A percentile compares a stretch with the other conserved stretches of the same genome.
These are phyloP conservation scores for Calephelis perditalis DNA, from an alignment of 2,888 invertebrate species.

Conservation along the genomic window DNA sequence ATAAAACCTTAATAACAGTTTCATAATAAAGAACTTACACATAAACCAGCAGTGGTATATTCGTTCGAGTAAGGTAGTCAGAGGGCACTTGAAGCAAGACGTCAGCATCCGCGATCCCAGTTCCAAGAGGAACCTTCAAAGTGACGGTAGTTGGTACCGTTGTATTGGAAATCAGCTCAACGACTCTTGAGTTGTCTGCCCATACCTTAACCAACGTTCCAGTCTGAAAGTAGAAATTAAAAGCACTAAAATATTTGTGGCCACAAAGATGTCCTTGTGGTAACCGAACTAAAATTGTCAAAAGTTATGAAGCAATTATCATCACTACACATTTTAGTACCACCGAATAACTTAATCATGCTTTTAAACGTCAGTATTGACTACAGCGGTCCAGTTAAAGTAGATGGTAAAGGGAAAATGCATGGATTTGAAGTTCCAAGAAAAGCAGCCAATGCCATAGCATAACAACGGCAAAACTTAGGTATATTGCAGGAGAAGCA, in stretches of 20 bases:
- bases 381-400: not conserved
- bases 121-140: constrained; percentile 80
- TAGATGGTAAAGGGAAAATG: constrained; percentile 2
- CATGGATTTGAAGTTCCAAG: no score
- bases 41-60: constrained; percentile 90
- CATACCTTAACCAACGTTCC: constrained; percentile 69
- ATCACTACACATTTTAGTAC: no score
- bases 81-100: constrained; percentile 86
- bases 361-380: not conserved
- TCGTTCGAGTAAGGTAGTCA: constrained; percentile 82
- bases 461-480: no score
- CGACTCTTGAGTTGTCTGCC: constrained; percentile 82
- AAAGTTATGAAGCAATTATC: no score
- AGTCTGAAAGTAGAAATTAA: constrained; percentile 40
- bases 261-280: no score
- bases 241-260: no score
- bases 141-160: constrained; percentile 79
- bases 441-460: no score
- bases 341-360: no score
- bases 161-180: constrained; percentile 62
- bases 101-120: constrained; percentile 82
- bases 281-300: no score
- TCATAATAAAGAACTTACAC: constrained; percentile 80
- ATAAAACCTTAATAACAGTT: not conserved
- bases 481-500: no score